Percentiles rank a stretch among this genome's conserved stretches.
These are phyloP conservation scores for Papilio elwesi DNA, from an alignment of 2,888 invertebrate species.

Conservation along the genomic window DNA sequence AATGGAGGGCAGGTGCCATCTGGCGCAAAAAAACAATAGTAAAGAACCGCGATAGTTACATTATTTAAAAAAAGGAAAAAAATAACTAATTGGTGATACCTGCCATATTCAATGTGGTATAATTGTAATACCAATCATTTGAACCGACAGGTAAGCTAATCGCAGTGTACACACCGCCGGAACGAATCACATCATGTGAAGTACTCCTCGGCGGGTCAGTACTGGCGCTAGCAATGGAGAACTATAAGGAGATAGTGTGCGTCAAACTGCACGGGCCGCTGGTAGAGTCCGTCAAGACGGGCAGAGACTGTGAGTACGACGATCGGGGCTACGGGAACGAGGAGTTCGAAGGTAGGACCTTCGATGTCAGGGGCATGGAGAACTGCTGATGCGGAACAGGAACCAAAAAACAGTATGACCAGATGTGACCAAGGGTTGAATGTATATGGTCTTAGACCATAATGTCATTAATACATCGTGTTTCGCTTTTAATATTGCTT, in stretches of 20 bases:
- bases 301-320: constrained; percentile 80
- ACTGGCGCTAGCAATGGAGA: constrained; percentile 88
- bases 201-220: constrained; percentile 89
- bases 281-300: constrained; percentile 66
- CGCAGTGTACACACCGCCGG: constrained; percentile 91
- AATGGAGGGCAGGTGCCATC: too few relatives aligned
- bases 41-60: too few relatives aligned
- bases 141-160: constrained; percentile 87
- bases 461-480: constrained; percentile 25
- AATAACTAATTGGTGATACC: too few relatives aligned
- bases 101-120: too few relatives aligned
- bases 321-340: constrained; percentile 76
- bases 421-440: not conserved
- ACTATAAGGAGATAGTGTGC: constrained; percentile 86
- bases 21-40: too few relatives aligned
- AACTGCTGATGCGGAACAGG: constrained; percentile 62
- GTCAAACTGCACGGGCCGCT: constrained; percentile 82
- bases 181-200: constrained; percentile 90
- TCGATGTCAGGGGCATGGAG: constrained; percentile 81
- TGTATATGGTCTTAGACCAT: not conserved
- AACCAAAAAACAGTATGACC: not conserved
- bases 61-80: too few relatives aligned
- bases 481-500: not conserved
- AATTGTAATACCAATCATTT: not conserved
- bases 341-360: constrained; percentile 67